A percentile compares a stretch with the other conserved stretches of the same genome.
phyloP scores from a whole-genome alignment of 2,113 vertebrate genomes.

The Felis catus region DNA sequence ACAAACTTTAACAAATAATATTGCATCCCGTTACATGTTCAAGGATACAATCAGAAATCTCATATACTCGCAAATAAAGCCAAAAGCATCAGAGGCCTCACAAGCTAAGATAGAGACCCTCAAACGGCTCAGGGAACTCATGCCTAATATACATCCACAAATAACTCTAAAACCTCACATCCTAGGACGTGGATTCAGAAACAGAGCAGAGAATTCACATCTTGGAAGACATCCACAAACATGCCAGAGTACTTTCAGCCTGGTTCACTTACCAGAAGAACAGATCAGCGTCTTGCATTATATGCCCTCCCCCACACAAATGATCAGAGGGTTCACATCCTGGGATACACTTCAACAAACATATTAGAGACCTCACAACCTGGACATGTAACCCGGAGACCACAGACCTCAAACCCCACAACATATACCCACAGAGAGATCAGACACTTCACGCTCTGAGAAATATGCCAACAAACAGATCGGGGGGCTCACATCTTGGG shows the following conservation, averaged over 20 bases:
- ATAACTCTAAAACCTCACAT: neutral
- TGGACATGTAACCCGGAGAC: neutral
- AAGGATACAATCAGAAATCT: neutral
- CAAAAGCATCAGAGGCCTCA: neutral
- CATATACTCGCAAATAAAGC: neutral
- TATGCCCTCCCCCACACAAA: neutral
- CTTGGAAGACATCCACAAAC: neutral
- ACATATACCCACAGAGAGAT: neutral
- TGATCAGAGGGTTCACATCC: neutral
- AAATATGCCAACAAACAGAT: neutral
- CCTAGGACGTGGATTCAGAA: neutral
- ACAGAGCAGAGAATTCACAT: neutral
- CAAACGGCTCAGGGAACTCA: neutral
- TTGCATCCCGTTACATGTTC: neutral
- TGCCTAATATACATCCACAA: neutral
- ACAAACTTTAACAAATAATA: neutral
- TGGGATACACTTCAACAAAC: neutral
- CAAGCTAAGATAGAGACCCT: neutral
- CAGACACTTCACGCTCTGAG: neutral
- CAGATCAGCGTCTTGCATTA: neutral
- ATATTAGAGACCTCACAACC: neutral
- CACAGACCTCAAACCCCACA: neutral
- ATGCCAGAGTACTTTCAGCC: neutral
- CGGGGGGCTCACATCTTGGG: neutral
- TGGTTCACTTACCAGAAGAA: neutral